Evolutionary conservation across 1,140 invertebrate genomes (phyloP).

Genomic region (Bombus superbus): DNA sequence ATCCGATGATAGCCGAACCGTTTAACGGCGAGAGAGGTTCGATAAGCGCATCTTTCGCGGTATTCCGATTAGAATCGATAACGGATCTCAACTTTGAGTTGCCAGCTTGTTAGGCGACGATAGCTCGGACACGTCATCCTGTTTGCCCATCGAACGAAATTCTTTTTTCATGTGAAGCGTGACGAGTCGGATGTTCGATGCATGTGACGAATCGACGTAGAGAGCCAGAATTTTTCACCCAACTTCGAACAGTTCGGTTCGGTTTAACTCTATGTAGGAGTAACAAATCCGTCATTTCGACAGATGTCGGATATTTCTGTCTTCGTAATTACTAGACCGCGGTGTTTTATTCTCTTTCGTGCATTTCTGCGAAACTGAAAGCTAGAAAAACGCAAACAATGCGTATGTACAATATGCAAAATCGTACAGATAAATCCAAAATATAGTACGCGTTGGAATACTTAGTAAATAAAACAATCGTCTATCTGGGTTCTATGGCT

Average conservation of each 20-base stretch:
- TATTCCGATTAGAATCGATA: slow-evolving; percentile 30
- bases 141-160: background rate
- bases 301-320: background rate
- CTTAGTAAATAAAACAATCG: no score
- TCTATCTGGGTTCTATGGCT: no score
- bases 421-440: no score
- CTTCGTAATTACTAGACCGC: background rate
- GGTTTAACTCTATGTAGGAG: background rate
- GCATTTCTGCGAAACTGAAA: no score
- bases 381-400: no score
- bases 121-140: background rate
- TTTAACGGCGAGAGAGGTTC: background rate
- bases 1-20: background rate
- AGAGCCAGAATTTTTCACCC: background rate
- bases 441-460: no score
- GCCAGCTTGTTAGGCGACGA: background rate
- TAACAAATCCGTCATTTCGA: background rate
- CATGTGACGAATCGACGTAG: background rate
- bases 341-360: no score
- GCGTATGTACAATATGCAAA: no score
- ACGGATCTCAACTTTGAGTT: background rate
- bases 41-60: slow-evolving; percentile 49
- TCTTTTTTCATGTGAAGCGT: background rate
- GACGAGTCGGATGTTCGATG: background rate
- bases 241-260: background rate